Percentiles rank a stretch among this genome's conserved stretches.
These are phyloP conservation scores for Montipora foliosa DNA, from an alignment of 64 coral and sea anemone genomes.

Conservation along the genomic window DNA sequence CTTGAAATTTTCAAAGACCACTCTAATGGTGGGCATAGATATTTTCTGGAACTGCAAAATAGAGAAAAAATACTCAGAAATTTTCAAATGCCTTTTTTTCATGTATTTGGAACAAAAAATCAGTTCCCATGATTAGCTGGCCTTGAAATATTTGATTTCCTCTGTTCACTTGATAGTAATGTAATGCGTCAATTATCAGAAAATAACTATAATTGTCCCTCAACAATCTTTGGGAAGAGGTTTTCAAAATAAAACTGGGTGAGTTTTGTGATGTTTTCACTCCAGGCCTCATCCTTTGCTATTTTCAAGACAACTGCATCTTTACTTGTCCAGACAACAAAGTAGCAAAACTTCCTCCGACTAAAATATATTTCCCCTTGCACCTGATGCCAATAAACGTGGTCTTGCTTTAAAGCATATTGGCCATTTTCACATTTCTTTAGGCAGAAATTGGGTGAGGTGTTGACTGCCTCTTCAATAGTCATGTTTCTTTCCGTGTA, in stretches of 20 bases:
- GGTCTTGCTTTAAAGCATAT: neutral
- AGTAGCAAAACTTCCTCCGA: neutral
- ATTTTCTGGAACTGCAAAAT: no score
- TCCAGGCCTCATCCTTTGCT: neutral
- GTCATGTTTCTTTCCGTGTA: slow-evolving; percentile 16
- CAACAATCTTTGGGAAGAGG: no score
- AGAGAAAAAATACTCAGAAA: no score
- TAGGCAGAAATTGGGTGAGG: neutral
- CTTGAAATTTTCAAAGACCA: no score
- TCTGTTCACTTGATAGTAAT: neutral
- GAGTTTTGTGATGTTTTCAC: neutral
- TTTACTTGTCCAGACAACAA: neutral
- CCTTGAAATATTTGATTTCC: no score
- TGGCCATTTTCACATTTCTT: neutral
- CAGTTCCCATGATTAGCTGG: no score
- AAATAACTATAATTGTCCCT: no score
- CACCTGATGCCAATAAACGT: neutral
- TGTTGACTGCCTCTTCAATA: slow-evolving; percentile 2
- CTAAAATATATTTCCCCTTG: neutral
- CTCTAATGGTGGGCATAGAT: no score
- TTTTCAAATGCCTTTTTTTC: no score
- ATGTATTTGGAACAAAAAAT: no score
- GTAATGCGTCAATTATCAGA: no score
- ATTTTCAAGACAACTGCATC: neutral
- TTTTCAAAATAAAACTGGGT: no score